Evolutionary conservation across 2,113 vertebrate genomes (phyloP).

Genomic region (Genyomyrus donnyi): DNA sequence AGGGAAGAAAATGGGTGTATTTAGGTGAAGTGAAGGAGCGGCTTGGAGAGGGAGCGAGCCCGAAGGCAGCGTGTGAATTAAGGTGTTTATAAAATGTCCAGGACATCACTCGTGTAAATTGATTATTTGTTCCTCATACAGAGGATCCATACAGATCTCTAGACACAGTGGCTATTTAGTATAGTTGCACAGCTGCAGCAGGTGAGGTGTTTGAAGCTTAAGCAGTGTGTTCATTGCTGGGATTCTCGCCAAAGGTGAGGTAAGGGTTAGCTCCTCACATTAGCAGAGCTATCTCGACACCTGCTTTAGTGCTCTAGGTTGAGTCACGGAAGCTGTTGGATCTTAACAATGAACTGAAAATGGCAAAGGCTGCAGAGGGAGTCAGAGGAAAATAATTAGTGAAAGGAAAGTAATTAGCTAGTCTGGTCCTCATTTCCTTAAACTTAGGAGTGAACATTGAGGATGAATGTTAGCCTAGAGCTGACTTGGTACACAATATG

Average conservation of each 20-base stretch:
- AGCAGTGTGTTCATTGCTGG: not conserved
- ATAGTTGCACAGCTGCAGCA: slow-evolving; percentile 23
- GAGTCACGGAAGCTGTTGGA: slow-evolving; percentile 25
- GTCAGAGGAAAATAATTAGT: slow-evolving; percentile 48
- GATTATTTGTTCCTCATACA: not conserved
- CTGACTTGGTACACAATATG: slow-evolving; percentile 14
- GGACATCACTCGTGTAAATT: not conserved
- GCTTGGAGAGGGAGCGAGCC: slow-evolving; percentile 36
- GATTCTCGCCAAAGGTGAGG: not conserved
- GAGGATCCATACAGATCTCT: not conserved
- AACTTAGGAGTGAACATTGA: slow-evolving; percentile 34
- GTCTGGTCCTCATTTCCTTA: slow-evolving; percentile 37
- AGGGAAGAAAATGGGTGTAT: not conserved
- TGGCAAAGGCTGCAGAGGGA: slow-evolving; percentile 45
- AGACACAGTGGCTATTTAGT: slow-evolving; percentile 24
- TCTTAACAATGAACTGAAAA: slow-evolving; percentile 53
- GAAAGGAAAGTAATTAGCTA: slow-evolving; percentile 50
- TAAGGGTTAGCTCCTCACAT: slow-evolving; percentile 28
- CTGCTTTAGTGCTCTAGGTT: slow-evolving; percentile 40
- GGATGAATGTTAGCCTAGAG: slow-evolving; percentile 42
- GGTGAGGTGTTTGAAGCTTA: not conserved
- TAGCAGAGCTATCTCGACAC: slow-evolving; percentile 63
- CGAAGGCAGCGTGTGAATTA: slow-evolving; percentile 45
- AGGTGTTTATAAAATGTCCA: not conserved
- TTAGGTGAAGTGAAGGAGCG: not conserved